Percentiles rank a stretch among this genome's conserved stretches.
Conservation (phyloP, 2,888 invertebrate species). For the Bruchidius siliquastri region DNA sequence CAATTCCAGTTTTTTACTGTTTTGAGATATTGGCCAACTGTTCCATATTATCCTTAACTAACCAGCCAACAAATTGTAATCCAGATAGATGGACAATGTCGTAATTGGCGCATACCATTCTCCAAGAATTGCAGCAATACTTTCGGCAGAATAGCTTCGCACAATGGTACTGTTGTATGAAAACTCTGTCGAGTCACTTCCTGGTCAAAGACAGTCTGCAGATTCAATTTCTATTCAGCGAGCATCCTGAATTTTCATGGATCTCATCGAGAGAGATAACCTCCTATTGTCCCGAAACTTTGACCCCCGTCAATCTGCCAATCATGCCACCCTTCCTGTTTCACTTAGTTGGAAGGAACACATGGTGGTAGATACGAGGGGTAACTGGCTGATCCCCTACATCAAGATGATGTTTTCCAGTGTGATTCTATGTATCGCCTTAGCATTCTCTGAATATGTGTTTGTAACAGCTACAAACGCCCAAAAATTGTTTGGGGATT, state of each 20-base stretch:
- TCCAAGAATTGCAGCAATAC: no score
- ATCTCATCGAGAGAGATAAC: neutral
- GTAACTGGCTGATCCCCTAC: neutral
- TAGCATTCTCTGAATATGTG: no score
- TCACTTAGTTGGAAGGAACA: neutral
- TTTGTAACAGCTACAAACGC: no score
- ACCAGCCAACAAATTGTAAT: no score
- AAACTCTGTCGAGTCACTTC: neutral
- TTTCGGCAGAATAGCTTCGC: neutral
- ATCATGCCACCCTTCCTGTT: neutral
- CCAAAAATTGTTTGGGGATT: no score
- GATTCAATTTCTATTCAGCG: neutral
- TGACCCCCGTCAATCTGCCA: neutral
- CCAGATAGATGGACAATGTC: no score
- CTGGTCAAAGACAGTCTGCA: neutral
- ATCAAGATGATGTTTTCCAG: neutral
- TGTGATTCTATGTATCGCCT: no score
- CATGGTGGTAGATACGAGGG: neutral
- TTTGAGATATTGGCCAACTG: no score
- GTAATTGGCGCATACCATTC: no score
- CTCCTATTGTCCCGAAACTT: neutral
- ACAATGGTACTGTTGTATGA: neutral
- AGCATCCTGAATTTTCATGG: neutral
- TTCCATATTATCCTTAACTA: no score
- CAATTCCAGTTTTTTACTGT: no score